phyloP scores from a whole-genome alignment of 2,797 vertebrate genomes.

The Percopsis omiscomaycus region DNA sequence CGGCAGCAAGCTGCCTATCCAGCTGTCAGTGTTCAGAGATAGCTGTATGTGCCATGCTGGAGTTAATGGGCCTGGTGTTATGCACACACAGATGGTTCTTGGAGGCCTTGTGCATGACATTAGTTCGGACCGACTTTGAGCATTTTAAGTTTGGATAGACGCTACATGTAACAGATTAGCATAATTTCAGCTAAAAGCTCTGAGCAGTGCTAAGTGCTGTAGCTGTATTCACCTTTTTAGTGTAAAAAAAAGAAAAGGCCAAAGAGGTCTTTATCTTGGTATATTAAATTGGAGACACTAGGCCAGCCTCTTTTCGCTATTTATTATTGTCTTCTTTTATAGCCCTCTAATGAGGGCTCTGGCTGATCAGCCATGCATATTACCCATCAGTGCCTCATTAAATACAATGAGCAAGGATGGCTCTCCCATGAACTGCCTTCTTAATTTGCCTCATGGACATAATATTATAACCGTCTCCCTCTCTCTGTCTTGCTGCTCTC shows the following conservation, averaged over 20 bases:
- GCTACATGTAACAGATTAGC: constrained; percentile 32
- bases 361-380: constrained; percentile 82
- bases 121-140: constrained; percentile 21
- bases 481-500: constrained; percentile 4
- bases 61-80: constrained; percentile 37
- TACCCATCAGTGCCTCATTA: constrained; percentile 84
- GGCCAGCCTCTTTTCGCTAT: constrained; percentile 75
- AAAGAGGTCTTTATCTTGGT: constrained; percentile 74
- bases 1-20: constrained; percentile 71
- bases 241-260: constrained; percentile 49
- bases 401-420: constrained; percentile 76
- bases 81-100: constrained; percentile 35
- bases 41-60: constrained; percentile 34
- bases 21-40: constrained; percentile 70
- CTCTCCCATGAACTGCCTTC: constrained; percentile 77
- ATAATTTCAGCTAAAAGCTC: constrained; percentile 27
- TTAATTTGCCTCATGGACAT: constrained; percentile 83
- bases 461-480: constrained; percentile 60
- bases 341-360: constrained; percentile 80
- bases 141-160: constrained; percentile 31
- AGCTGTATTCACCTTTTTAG: constrained; percentile 38
- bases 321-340: constrained; percentile 79
- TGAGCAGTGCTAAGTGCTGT: constrained; percentile 26
- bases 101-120: constrained; percentile 44
- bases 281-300: constrained; percentile 81